These are phyloP conservation scores for Ophonus ardosiacus DNA, from an alignment of 2,888 invertebrate genomes.

Conservation along the genomic window DNA sequence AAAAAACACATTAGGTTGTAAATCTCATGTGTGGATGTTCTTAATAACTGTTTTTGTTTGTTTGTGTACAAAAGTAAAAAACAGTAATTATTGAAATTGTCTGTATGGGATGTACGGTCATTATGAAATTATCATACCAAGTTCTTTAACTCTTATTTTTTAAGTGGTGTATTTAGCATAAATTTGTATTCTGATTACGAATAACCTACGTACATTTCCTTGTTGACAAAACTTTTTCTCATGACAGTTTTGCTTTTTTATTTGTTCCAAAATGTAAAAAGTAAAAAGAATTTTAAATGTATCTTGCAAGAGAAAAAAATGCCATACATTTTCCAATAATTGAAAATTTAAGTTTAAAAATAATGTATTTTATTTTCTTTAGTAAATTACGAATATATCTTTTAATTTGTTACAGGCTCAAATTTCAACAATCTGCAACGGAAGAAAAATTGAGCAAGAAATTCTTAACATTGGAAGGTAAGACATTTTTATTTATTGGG, in stretches of 20 bases:
- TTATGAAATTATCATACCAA: constrained; percentile 11
- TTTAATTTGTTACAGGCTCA: too few species aligned
- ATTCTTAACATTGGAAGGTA: too few species aligned
- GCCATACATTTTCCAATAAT: too few species aligned
- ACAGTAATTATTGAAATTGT: constrained; percentile 34
- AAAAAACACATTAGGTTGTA: neutral
- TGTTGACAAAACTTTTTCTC: neutral
- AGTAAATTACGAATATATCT: too few species aligned
- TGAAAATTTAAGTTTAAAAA: too few species aligned
- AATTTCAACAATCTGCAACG: too few species aligned
- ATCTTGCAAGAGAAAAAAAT: neutral
- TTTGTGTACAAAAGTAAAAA: neutral
- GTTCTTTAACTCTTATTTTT: constrained; percentile 23
- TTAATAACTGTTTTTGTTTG: constrained; percentile 23
- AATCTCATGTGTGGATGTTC: constrained; percentile 5
- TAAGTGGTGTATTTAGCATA: neutral
- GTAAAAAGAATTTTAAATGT: neutral
- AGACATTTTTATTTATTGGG: too few species aligned
- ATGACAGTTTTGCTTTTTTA: neutral
- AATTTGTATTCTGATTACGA: constrained; percentile 10
- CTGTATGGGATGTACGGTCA: neutral
- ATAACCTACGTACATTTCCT: neutral
- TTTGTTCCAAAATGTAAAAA: neutral
- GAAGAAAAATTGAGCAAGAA: too few species aligned
- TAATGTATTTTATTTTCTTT: too few species aligned